phyloP scores from a whole-genome alignment of 2,113 vertebrate species.

The Anolis carolinensis region DNA sequence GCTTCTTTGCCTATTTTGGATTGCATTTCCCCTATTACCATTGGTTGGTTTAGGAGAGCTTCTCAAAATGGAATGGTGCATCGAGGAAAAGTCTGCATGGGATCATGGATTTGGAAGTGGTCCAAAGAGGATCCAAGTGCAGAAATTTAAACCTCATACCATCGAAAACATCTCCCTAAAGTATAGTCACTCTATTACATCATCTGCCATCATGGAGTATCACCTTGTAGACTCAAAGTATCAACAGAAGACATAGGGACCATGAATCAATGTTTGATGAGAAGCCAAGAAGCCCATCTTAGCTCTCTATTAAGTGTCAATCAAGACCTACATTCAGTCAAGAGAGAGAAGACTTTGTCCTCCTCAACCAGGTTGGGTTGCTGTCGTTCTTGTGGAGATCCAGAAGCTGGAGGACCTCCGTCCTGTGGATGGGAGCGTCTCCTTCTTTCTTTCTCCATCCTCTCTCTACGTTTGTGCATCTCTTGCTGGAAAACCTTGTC shows the following conservation, averaged over 20 bases:
- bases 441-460: background rate
- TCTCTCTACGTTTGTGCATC: background rate
- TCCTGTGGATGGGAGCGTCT: background rate
- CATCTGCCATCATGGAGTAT: too few species aligned
- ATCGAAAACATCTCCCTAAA: too few species aligned
- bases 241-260: too few species aligned
- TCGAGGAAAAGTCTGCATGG: too few species aligned
- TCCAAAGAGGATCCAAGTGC: too few species aligned
- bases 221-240: background rate
- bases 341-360: constrained; percentile 32
- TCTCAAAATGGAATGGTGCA: background rate
- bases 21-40: too few species aligned
- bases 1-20: too few species aligned
- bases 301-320: background rate
- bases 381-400: background rate
- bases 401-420: fast-evolving
- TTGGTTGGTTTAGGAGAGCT: background rate
- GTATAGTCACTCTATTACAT: too few species aligned
- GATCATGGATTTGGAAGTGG: too few species aligned
- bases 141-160: too few species aligned
- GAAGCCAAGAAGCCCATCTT: fast-evolving
- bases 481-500: constrained; percentile 28
- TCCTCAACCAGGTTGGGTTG: background rate
- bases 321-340: constrained; percentile 48
- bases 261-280: fast-evolving